Conservation (phyloP, 1,140 invertebrate genomes). For the Bicyclus anynana region DNA sequence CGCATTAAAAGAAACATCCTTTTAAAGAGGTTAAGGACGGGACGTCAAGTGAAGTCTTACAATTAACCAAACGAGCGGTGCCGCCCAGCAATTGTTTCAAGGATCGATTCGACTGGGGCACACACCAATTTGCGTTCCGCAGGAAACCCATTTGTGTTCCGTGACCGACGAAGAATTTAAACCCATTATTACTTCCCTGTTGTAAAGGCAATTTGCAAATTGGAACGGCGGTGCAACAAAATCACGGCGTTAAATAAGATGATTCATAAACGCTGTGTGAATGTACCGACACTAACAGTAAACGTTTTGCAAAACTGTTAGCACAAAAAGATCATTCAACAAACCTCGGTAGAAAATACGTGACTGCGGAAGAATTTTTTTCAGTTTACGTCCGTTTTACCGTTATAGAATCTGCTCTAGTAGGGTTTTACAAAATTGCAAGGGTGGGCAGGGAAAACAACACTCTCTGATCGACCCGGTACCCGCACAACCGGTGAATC, state of each 20-base stretch:
- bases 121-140: slow-evolving; percentile 47
- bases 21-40: not conserved
- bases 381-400: no score
- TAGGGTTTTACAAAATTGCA: no score
- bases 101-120: slow-evolving; percentile 30
- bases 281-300: not conserved
- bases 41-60: not conserved
- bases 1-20: no score
- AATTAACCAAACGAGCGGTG: slow-evolving; percentile 16
- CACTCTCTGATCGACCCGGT: no score
- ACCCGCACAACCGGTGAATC: no score
- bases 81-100: slow-evolving; percentile 29
- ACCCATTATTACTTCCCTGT: slow-evolving; percentile 46
- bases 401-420: no score
- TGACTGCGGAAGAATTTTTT: no score
- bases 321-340: no score
- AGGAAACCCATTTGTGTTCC: slow-evolving; percentile 52
- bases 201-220: slow-evolving; percentile 23
- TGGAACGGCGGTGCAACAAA: slow-evolving; percentile 11
- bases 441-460: no score
- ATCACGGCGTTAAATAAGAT: not conserved
- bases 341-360: no score
- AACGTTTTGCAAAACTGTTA: no score
- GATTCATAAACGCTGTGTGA: not conserved
- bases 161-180: slow-evolving; percentile 37